phyloP scores from a whole-genome alignment of 2,113 vertebrate species.

The Myanophis thanlyinensis region DNA sequence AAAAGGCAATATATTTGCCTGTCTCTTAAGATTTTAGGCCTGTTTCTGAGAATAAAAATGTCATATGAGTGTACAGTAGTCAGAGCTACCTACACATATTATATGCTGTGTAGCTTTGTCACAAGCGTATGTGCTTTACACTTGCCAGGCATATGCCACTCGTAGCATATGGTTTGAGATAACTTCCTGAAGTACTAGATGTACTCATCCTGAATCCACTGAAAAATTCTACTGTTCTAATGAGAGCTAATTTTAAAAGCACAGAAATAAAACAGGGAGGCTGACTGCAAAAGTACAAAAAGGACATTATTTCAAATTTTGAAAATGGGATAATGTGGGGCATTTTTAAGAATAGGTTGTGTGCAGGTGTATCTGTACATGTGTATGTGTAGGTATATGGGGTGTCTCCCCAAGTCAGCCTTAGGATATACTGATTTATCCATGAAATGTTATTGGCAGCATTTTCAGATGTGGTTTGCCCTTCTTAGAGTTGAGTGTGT shows the following conservation, averaged over 20 bases:
- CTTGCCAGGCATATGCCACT: slow-evolving; percentile 22
- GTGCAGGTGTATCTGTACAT: neutral
- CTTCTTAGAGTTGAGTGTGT: neutral
- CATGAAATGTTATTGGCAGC: neutral
- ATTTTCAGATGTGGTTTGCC: neutral
- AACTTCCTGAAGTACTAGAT: slow-evolving; percentile 22
- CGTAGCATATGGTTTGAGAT: slow-evolving; percentile 17
- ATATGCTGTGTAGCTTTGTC: neutral
- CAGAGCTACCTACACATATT: slow-evolving; percentile 24
- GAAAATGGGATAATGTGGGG: neutral
- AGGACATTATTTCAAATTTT: neutral
- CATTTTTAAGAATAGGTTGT: neutral
- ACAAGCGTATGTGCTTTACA: neutral
- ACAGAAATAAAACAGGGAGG: neutral
- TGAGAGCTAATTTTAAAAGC: slow-evolving; percentile 16
- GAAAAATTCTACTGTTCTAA: slow-evolving; percentile 20
- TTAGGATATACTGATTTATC: neutral
- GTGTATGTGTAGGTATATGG: neutral
- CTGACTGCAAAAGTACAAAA: neutral
- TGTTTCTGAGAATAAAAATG: slow-evolving; percentile 12
- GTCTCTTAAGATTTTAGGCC: neutral
- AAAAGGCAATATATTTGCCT: neutral
- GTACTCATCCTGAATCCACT: slow-evolving; percentile 15
- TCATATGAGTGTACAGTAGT: neutral
- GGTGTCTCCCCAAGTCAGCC: neutral